Base-by-base conservation (phyloP, 2,888 invertebrate genomes). In the Metopia argyrocephala region DNA sequence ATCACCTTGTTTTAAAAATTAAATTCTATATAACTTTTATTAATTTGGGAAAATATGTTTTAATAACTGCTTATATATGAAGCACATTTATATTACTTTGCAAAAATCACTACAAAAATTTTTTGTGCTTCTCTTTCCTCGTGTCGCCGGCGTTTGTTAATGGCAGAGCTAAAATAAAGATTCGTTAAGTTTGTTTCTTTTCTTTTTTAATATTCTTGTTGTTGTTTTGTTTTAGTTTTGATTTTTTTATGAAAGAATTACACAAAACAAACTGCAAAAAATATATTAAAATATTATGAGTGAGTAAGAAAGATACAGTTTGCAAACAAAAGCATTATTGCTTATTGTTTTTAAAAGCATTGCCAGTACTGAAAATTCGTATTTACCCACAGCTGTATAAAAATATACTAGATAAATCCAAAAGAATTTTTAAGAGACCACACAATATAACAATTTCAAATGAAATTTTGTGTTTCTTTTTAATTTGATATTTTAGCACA, bases 61-160 rank as follows among this genome's bases (percentile, higher is more conserved):
- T 61, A 62, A 46, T 18, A 59, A 54, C 69, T 76, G 15, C n/a
- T 46, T 27, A 46, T 46, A 38, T 59, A 38, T 65, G n/a, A 62
- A 81, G 74, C 81, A 78, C 78, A 81, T 78, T 81, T 81, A 70
- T 74, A 65, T 50, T 78, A 45, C 66, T 66, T 74, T 65, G 78
- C 61, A 70, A 78, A 74, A 61, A 74, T 78, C 81, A 81, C 78
- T 76, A 66, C 52, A 61, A 64, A 80, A 73, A 38, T 56, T 74
- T n/a, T 57, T 31, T 27, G 15, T 73, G 27, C 20, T 70, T 75
- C 78, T 75, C 70, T 74, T 74, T 71, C 78, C 74, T 81, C 78
- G 76, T 78, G 74, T 78, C 81, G 81, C 81, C 81, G 74, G 78
- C 78, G 78, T 78, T 78, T 78, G 21, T 50, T 56, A 78, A 71